Base-by-base conservation (phyloP, 1,140 invertebrate species). In the Euura lappo region DNA sequence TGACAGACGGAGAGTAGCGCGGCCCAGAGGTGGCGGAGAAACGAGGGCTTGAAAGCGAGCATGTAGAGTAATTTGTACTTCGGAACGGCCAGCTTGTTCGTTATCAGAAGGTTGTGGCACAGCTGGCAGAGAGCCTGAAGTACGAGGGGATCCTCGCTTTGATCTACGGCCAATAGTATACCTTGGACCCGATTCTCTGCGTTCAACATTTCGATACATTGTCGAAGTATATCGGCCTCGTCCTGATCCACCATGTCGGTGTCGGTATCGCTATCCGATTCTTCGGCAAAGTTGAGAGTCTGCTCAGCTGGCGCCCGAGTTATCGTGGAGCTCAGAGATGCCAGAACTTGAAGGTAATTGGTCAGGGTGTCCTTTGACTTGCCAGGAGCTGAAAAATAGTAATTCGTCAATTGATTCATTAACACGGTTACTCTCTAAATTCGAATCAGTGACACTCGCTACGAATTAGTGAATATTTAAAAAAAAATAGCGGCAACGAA, bases 61-160 rank as follows among this genome's bases (percentile, higher is more conserved):
- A 94, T 94, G 81, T 96, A 96, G 1, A 98, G 85, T 68, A 98
- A 85, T 80, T 96, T 96, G 83, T 94, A 94, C 78, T 94, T 93
- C 81, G 95, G 94, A 65, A 95, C 89, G 1, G 93, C 93, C 75
- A 93, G 88, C 81, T 92, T 92, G 78, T 95, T 91, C 73, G 93
- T 92, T 64, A 93, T 89, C 73, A 96, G 85, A 3, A 97, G 84
- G 85, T 94, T 92, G 85, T 96, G 94, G 79, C 94, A 95, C 7
- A 96, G 89, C 79, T 91, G 89, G 74, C 94, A 95, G 69, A 97
- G 85, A 2, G 90, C 89, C 78, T 93, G 90, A 46, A 93, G 83
- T 3, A 93, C 83, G 2, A 87, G 81, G 2, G 90, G 86, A 65
- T 90, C 89, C 45, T 92, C 87, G 46, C 90, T 90, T 28, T 86